Evolutionary conservation across 2,888 invertebrate genomes (phyloP), one percentile per base, ranked within the genome.

Genomic region (Harmothoe impar): DNA sequence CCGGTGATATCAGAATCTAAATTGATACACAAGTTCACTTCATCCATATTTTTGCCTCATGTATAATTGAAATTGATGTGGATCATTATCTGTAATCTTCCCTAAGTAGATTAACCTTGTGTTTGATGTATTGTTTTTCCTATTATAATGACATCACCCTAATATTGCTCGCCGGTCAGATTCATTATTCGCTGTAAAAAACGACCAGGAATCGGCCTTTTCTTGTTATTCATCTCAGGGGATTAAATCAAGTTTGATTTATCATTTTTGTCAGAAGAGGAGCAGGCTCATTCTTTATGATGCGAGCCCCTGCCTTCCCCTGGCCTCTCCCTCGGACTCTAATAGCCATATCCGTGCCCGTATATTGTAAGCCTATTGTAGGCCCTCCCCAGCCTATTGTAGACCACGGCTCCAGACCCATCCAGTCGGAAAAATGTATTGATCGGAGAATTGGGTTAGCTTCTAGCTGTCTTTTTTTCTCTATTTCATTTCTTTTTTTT

Each of bases 111-210:
- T 86, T 86, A 56, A n/a, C 86, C 31, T 25, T 54, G 54, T 86
- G 86, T 56, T 56, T 86, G 86, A 86, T 86, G 86, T 86, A 86
- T 86, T 86, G 86, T 86, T 86, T 86, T 86, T 56, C 86, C 86
- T 86, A 33, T 86, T 56, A 86, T 86, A 86, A 86, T 86, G 51
- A 86, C 86, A 86, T 56, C 52, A 43, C n/a, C 72, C 72, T 72
- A 72, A 72, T 72, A 72, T 72, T 72, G 72, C 72, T 72, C 72
- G 31, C 15, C 72, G 72, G 25, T 10, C 81, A 81, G 81, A 35
- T 81, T 81, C 81, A 81, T 81, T 81, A 43, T 35, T 43, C 81
- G 35, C 43, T 35, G n/a, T 81, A 35, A 81, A 81, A 33, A 81
- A 81, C 33, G 33, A 81, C 81, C 43, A 10, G 25, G 35, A 81